A percentile compares a stretch with the other conserved stretches of the same genome.
phyloP scores from a whole-genome alignment of 2,797 vertebrate genomes.

The Characodon lateralis region DNA sequence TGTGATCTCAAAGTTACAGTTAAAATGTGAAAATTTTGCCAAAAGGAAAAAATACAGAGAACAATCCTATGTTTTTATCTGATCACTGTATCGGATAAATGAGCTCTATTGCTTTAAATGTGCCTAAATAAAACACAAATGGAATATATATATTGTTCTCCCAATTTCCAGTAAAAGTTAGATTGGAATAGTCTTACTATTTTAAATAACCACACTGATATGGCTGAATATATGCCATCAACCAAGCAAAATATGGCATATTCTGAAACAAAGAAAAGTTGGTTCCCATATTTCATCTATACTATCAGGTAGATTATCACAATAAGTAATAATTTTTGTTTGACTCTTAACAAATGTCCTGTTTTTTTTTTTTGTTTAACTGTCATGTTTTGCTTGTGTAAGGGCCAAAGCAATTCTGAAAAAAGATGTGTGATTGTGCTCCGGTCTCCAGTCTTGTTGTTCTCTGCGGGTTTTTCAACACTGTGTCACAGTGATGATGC shows the following conservation, averaged over 20 bases:
- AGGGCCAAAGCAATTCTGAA: slow-evolving; percentile 1
- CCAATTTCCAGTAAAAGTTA: neutral
- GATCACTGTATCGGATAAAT: neutral
- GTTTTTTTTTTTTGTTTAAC: neutral
- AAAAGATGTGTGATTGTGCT: slow-evolving; percentile 25
- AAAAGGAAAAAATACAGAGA: neutral
- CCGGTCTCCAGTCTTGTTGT: slow-evolving; percentile 46
- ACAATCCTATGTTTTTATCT: neutral
- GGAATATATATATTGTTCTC: neutral
- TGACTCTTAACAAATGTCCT: neutral
- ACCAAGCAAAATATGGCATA: neutral
- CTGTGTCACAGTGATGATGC: slow-evolving; percentile 66
- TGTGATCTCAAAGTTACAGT: neutral
- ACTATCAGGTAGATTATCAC: neutral
- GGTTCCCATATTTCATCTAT: neutral
- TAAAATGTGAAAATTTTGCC: neutral
- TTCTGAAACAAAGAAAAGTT: neutral
- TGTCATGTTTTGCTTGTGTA: neutral
- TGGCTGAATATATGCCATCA: neutral
- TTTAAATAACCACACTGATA: neutral
- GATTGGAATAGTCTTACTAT: neutral
- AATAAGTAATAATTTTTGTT: neutral
- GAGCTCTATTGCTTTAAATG: neutral
- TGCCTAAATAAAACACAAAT: neutral
- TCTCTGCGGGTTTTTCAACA: slow-evolving; percentile 50